Evolutionary conservation across 2,888 invertebrate genomes (phyloP).

Genomic region (Lutraria lutraria): DNA sequence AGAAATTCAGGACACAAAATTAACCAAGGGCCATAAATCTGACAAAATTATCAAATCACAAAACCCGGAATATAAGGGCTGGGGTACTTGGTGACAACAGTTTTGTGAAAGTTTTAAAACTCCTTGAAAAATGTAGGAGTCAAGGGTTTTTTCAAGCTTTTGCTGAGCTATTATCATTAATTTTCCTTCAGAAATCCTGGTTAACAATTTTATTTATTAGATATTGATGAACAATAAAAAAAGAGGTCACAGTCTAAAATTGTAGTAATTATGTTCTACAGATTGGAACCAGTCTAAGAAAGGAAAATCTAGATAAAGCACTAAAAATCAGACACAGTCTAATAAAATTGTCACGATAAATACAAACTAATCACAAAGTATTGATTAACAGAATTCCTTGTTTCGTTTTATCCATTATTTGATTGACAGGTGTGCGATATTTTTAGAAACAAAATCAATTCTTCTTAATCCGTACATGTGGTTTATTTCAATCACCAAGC

Average conservation of each 20-base stretch:
- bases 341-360: slow-evolving; percentile 9
- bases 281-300: neutral
- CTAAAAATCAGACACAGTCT: neutral
- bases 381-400: neutral
- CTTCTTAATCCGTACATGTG: neutral
- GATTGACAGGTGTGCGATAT: neutral
- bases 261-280: neutral
- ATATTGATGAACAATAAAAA: neutral
- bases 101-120: too few species aligned
- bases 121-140: too few species aligned
- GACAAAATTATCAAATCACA: too few species aligned
- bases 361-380: neutral
- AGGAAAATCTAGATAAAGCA: neutral
- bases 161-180: too few species aligned
- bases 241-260: neutral
- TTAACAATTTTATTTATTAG: too few species aligned
- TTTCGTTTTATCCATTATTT: neutral
- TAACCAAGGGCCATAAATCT: too few species aligned
- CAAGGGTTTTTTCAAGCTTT: too few species aligned
- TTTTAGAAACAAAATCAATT: slow-evolving; percentile 4
- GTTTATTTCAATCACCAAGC: slow-evolving; percentile 5
- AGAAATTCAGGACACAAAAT: too few species aligned
- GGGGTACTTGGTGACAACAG: too few species aligned
- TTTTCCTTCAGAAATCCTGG: too few species aligned
- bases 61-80: too few species aligned